Evolutionary conservation across 1,140 invertebrate species (phyloP), one percentile per base, ranked within the genome.

Genomic region (Drosophila simulans): DNA sequence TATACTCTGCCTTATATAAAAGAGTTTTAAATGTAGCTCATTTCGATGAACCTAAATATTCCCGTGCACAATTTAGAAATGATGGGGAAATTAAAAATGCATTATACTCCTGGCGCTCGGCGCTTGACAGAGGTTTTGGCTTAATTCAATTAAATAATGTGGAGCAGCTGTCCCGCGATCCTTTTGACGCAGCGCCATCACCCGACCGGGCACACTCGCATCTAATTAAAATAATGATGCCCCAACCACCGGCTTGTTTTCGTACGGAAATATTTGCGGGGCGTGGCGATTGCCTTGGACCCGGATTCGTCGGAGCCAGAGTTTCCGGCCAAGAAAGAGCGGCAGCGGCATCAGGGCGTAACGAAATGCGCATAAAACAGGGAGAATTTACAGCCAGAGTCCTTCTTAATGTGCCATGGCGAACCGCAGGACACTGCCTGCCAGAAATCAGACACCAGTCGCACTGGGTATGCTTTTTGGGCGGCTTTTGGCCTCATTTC

Each of bases 171-270:
- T 43, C 68, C 22, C 37, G 35, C 54, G 54, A 70, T 65, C 62
- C 37, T 11, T 46, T 51, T 42, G 65, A 22, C 49, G 40, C 52
- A 53, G 37, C 35, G 17, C 45, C 43, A 35, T 62, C 53, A 68
- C 40, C 62, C 43, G 13, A 62, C 42, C 37, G 27, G 8, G 54
- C 34, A 22, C 27, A 35, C 81, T 85, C 43, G 52, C 75, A 68
- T 75, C 78, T 82, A 86, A 86, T 86, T 86, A 86, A 81, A 86
- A 78, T 86, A 86, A 88, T 75, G 70, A 55, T 42, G 15, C 40
- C 64, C 55, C 70, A 8, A 46, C 54, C 37, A 59, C 59, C 53
- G 57, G 40, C 35, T 20, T 51, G 48, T 71, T 75, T 64, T 48
- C 51, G 59, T 63, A 40, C 56, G 77, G 59, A 77, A 74, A 58